A percentile compares a stretch with the other conserved stretches of the same genome.
phyloP scores from a whole-genome alignment of 2,888 invertebrate species.

The Spialia ferax region DNA sequence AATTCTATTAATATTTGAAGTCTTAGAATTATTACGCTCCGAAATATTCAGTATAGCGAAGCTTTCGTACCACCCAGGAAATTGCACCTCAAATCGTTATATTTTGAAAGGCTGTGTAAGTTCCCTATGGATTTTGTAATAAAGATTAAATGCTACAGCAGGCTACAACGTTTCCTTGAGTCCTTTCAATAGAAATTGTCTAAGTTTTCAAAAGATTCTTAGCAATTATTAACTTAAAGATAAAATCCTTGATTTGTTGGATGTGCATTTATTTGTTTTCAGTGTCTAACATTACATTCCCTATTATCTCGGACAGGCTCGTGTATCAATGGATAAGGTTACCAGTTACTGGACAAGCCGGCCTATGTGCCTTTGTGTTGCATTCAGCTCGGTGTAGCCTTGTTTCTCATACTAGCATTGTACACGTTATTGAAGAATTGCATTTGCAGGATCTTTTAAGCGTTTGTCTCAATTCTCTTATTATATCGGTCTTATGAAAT shows the following conservation, averaged over 20 bases:
- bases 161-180: background rate
- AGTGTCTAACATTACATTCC: background rate
- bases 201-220: background rate
- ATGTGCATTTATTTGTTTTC: background rate
- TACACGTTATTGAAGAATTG: constrained; percentile 13
- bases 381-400: constrained; percentile 43
- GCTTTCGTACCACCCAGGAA: constrained; percentile 15
- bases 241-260: background rate
- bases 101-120: constrained; percentile 6
- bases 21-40: constrained; percentile 13
- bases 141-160: background rate
- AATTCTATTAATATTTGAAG: constrained; percentile 17
- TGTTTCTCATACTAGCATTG: constrained; percentile 42
- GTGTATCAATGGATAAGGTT: constrained; percentile 39
- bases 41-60: constrained; percentile 13
- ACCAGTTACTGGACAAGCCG: constrained; percentile 35
- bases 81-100: constrained; percentile 22
- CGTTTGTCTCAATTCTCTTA: no score
- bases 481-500: no score
- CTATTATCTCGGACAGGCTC: background rate
- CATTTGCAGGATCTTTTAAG: background rate
- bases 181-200: background rate
- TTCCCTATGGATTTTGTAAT: background rate
- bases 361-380: constrained; percentile 53
- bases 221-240: no score